Evolutionary conservation across 2,113 vertebrate genomes (phyloP), one percentile per base, ranked within the genome.

Genomic region (Rallus limicola): DNA sequence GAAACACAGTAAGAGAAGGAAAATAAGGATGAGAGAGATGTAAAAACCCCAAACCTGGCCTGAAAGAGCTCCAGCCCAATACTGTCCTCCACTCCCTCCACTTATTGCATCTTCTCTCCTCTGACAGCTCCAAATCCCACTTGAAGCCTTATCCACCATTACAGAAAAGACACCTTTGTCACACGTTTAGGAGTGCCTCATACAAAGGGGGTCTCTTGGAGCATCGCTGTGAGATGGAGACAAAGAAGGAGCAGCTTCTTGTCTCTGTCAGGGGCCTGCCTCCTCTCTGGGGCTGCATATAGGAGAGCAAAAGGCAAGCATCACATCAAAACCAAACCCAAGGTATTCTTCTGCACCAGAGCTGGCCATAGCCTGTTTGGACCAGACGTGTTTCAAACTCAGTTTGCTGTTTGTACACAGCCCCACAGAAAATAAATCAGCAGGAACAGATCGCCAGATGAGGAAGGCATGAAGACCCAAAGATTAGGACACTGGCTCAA

Each of bases 361-460:
- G 36, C 52, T n/a, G 24, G 16, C 46, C 23, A 36, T 25, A 48
- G 12, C 18, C 80, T 50, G 25, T 38, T 56, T 46, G 36, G 40
- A 80, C 40, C 58, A 92, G 29, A 42, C 9, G 12, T 34, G 28
- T 56, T 79, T 86, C 50, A 40, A 52, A 46, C 19, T 13, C 5
- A 0, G 26, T 38, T 58, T 38, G 46, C 26, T 83, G 28, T 15
- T 55, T 34, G 20, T 62, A 26, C 1, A 0, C 7, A 52, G 59
- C 28, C 55, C 44, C 50, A 20, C 0, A 33, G n/a, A 53, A 40
- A 86, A 86, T 34, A 46, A 25, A 64, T 14, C 65, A 69, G 36
- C 60, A 48, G 36, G 16, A 86, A 42, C 31, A 34, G 50, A 56
- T 33, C 0, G 0, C 53, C 38, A 34, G 16, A 25, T 65, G 24